Conservation (phyloP, 2,113 vertebrate genomes). For the Myotis lucifugus region DNA sequence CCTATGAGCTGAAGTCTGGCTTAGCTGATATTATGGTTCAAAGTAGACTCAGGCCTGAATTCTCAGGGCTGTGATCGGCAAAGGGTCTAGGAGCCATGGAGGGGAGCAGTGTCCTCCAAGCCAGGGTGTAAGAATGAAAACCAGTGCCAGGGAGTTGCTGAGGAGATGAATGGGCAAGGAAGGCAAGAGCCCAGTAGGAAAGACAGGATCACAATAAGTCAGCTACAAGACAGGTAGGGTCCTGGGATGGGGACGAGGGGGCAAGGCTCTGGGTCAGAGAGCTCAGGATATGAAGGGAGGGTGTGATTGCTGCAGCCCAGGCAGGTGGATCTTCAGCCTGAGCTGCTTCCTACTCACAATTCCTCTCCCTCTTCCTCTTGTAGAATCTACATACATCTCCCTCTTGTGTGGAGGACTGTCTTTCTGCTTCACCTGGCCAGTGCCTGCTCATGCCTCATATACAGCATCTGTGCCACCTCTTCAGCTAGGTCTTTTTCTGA, state of each 20-base stretch:
- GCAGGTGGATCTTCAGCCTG: background rate
- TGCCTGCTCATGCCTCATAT: background rate
- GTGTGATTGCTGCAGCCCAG: background rate
- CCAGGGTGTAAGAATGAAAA: background rate
- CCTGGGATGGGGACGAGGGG: accelerated
- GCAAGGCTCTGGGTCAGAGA: background rate
- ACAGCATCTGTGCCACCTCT: background rate
- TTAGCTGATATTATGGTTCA: background rate
- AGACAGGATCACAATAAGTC: too few species aligned
- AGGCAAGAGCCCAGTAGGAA: background rate
- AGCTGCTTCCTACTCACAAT: background rate
- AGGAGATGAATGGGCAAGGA: background rate
- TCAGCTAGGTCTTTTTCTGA: background rate
- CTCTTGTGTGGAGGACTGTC: too few species aligned
- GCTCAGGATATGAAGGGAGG: background rate
- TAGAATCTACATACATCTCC: accelerated
- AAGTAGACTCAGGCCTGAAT: background rate
- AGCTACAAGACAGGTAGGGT: too few species aligned
- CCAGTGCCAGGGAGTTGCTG: background rate
- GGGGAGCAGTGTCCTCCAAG: background rate
- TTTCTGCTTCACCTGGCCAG: background rate
- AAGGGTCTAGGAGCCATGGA: background rate
- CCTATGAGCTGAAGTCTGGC: background rate
- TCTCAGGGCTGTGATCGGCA: accelerated
- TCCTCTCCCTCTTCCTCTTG: background rate